A percentile compares a stretch with the other conserved stretches of the same genome.
These are phyloP conservation scores for Phaedon cochleariae DNA, from an alignment of 2,888 invertebrate genomes.

Conservation along the genomic window DNA sequence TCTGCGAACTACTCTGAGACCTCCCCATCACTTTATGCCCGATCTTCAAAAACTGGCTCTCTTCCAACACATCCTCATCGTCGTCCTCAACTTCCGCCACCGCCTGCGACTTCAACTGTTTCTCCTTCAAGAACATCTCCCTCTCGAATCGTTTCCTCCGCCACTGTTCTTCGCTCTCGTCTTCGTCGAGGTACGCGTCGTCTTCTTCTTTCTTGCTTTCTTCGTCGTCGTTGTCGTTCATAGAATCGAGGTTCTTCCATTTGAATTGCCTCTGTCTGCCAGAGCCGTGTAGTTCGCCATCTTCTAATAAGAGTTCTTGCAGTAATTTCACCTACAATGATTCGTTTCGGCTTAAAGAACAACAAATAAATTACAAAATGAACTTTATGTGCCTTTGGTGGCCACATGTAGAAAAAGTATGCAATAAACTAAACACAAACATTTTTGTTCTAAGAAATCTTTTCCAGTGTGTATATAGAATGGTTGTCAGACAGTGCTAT, in stretches of 20 bases:
- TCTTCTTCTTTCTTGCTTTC: constrained; percentile 55
- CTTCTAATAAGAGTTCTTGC: constrained; percentile 88
- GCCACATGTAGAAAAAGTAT: too few species aligned
- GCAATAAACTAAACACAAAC: too few species aligned
- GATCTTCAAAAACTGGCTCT: constrained; percentile 60
- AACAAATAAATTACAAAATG: too few species aligned
- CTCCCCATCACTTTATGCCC: constrained; percentile 58
- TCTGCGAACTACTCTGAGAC: constrained; percentile 43
- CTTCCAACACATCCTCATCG: constrained; percentile 42
- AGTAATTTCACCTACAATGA: constrained; percentile 66
- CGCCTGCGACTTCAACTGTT: constrained; percentile 52
- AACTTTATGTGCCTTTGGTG: too few species aligned
- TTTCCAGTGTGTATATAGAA: too few species aligned
- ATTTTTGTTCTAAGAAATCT: too few species aligned
- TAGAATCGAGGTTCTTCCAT: constrained; percentile 76
- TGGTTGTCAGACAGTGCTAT: too few species aligned
- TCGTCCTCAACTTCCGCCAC: constrained; percentile 43
- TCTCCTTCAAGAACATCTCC: constrained; percentile 77
- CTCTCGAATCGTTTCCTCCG: constrained; percentile 81
- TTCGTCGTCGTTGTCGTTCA: constrained; percentile 34
- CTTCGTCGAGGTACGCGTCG: constrained; percentile 73
- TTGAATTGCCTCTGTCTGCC: constrained; percentile 82
- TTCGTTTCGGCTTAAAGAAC: too few species aligned
- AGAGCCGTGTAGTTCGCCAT: constrained; percentile 84
- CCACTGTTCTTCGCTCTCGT: constrained; percentile 80